Conservation (phyloP, 1,140 invertebrate genomes). For the Papilio glaucus region DNA sequence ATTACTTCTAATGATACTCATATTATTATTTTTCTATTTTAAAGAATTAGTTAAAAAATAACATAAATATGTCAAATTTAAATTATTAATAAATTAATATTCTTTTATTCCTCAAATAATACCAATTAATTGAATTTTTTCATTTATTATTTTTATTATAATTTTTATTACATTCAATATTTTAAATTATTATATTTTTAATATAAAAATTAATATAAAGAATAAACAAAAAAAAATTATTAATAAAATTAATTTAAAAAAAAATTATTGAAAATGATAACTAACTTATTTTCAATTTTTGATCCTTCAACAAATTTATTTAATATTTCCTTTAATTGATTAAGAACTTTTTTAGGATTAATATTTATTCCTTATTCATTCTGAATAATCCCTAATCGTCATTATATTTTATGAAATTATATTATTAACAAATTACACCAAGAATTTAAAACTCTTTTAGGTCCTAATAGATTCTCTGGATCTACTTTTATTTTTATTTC, state of each 20-base stretch:
- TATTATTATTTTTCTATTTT: no score
- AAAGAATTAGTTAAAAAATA: slow-evolving; percentile 82
- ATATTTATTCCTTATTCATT: slow-evolving; percentile 77
- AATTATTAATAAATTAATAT: slow-evolving; percentile 83
- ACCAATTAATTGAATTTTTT: slow-evolving; percentile 80
- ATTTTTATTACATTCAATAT: slow-evolving; percentile 81
- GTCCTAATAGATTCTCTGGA: slow-evolving; percentile 67
- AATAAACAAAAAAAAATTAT: slow-evolving; percentile 48
- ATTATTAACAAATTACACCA: slow-evolving; percentile 77
- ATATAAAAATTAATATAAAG: slow-evolving; percentile 54
- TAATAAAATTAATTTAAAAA: slow-evolving; percentile 64
- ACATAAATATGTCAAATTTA: slow-evolving; percentile 84
- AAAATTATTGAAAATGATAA: slow-evolving; percentile 84
- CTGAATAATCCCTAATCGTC: slow-evolving; percentile 81
- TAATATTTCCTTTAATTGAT: slow-evolving; percentile 83
- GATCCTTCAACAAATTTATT: slow-evolving; percentile 77
- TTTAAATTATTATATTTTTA: slow-evolving; percentile 76
- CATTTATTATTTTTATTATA: slow-evolving; percentile 80
- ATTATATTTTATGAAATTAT: slow-evolving; percentile 73
- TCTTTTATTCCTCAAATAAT: slow-evolving; percentile 84
- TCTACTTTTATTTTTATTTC: slow-evolving; percentile 82
- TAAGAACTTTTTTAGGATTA: slow-evolving; percentile 78
- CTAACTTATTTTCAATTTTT: slow-evolving; percentile 84
- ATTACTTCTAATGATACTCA: slow-evolving; percentile 85
- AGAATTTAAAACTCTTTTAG: slow-evolving; percentile 83